phyloP scores from a whole-genome alignment of 2,797 vertebrate species.

The Lithobates sylvaticus region DNA sequence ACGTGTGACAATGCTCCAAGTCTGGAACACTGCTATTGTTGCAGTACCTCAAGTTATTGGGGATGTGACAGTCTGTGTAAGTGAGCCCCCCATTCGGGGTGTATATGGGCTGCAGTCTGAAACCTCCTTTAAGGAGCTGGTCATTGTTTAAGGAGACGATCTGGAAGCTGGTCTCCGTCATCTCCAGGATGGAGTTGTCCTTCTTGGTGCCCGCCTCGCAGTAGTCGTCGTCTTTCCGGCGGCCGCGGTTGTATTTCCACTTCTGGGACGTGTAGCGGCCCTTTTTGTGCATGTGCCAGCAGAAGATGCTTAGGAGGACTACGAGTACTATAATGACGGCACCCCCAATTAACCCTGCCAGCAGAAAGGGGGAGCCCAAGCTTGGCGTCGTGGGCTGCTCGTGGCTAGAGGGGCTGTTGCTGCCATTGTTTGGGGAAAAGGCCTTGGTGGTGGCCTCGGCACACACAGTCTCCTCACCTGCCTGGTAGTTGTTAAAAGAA shows the following conservation, averaged over 20 bases:
- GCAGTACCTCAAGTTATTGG: conserved; percentile 96
- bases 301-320: conserved; percentile 85
- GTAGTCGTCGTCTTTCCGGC: conserved; percentile 97
- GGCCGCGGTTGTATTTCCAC: conserved; percentile 97
- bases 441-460: conserved; percentile 92
- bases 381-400: conserved; percentile 89
- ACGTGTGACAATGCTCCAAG: conserved; percentile 92
- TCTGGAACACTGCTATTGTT: conserved; percentile 92
- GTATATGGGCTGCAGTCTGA: conserved; percentile 95
- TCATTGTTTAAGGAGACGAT: conserved; percentile 99
- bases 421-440: conserved; percentile 79
- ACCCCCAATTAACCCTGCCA: conserved; percentile 91
- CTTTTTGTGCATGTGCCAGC: conserved; percentile 99
- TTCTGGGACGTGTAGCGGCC: conserved; percentile 91
- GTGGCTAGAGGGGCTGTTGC: conserved; percentile 83
- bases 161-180: conserved; percentile 99
- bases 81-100: conserved; percentile 97
- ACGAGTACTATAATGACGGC: conserved; percentile 92
- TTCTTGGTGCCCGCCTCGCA: conserved; percentile 96
- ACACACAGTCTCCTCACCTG: conserved; percentile 92
- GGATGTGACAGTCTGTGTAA: conserved; percentile 97
- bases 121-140: conserved; percentile 98
- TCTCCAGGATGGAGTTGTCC: conserved; percentile 97
- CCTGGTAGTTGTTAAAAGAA: conserved; percentile 88
- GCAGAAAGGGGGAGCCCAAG: conserved; percentile 89